Evolutionary conservation across 2,797 vertebrate genomes (phyloP).

Genomic region (Mastacembelus armatus): DNA sequence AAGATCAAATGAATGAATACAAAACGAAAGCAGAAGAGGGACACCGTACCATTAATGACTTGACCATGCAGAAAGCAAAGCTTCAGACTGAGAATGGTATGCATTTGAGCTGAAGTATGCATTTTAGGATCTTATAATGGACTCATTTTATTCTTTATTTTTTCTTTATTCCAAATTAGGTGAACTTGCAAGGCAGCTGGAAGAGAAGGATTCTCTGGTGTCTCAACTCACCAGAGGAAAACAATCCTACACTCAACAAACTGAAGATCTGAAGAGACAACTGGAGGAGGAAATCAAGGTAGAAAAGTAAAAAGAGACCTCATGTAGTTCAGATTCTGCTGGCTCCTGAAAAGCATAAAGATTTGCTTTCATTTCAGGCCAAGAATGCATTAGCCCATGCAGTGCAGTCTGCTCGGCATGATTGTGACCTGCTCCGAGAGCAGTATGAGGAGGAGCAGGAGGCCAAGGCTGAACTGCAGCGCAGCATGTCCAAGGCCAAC

Average conservation of each 20-base stretch:
- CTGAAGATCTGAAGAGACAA: conserved; percentile 90
- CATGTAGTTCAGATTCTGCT: neutral
- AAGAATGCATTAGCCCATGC: conserved; percentile 88
- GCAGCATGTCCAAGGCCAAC: conserved; percentile 89
- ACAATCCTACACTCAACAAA: conserved; percentile 86
- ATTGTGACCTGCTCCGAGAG: conserved; percentile 81
- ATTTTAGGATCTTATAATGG: neutral
- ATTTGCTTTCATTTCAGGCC: conserved; percentile 70
- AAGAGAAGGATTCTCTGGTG: conserved; percentile 88
- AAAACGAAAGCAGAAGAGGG: conserved; percentile 86
- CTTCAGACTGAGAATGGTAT: conserved; percentile 90
- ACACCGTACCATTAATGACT: conserved; percentile 86
- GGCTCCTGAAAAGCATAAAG: neutral
- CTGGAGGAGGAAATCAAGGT: conserved; percentile 90
- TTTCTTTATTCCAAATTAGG: conserved; percentile 64
- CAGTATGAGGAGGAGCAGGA: conserved; percentile 90
- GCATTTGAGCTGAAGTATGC: neutral
- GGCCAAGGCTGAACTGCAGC: conserved; percentile 88
- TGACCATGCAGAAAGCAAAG: conserved; percentile 87
- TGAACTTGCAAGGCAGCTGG: conserved; percentile 84
- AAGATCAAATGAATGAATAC: conserved; percentile 89
- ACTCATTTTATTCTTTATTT: neutral
- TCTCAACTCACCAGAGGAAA: conserved; percentile 89
- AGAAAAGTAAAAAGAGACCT: conserved; percentile 34
- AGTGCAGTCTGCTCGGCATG: conserved; percentile 82